Evolutionary conservation across 2,113 vertebrate species (phyloP).

Genomic region (Corapipo altera): DNA sequence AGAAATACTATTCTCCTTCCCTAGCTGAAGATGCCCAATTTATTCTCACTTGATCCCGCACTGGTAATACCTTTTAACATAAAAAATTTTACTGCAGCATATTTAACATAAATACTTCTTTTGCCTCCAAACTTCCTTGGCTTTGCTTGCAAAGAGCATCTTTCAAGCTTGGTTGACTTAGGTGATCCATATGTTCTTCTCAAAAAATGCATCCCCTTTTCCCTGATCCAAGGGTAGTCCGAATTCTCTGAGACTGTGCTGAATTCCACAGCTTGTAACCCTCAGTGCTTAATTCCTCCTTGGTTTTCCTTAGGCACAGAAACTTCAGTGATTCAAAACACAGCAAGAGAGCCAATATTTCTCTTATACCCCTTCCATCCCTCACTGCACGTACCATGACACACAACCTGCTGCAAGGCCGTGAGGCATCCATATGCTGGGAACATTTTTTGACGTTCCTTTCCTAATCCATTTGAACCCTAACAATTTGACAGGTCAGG

Average conservation of each 20-base stretch:
- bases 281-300: neutral
- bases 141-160: neutral
- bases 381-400: neutral
- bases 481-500: constrained; percentile 58
- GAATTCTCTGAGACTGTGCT: neutral
- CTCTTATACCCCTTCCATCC: neutral
- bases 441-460: constrained; percentile 29
- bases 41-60: neutral
- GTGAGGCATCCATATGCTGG: neutral
- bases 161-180: neutral
- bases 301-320: neutral
- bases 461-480: constrained; percentile 55
- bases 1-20: neutral
- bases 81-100: neutral
- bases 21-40: neutral
- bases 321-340: neutral
- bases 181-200: neutral
- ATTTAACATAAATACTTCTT: neutral
- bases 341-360: neutral
- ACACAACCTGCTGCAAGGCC: neutral
- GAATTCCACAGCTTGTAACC: neutral
- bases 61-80: neutral
- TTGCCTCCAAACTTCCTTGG: neutral
- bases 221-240: neutral
- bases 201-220: neutral